Base-by-base conservation (phyloP, 1,140 invertebrate species). In the Drosophila nigrodunni region DNA sequence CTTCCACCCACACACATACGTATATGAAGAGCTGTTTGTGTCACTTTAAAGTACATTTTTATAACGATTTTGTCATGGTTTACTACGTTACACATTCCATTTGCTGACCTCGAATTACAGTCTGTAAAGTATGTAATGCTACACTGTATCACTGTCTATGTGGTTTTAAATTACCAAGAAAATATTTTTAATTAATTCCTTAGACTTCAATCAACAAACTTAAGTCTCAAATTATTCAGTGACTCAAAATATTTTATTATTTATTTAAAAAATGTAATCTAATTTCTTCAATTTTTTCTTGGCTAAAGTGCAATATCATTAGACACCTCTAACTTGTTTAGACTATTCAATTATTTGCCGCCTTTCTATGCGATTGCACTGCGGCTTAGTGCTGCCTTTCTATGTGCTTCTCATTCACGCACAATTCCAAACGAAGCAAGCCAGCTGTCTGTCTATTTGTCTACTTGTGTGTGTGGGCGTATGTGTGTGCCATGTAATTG, bases 401-500 rank as follows among this genome's bases (percentile, higher is more conserved):
- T 61, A 69, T 73, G 71, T 54, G 64, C 44, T 67, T 67, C 70
- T 60, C 55, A 67, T 30, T 5, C 25, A 35, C 30, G 4, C n/a
- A 39, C 65, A 41, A 21, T 18, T 10, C 30, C n/a, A 13, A n/a
- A 43, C 0, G 3, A 43, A 43, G 54, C 37, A n/a, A 30, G 5
- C 10, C 18, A 59, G 65, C 37, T 69, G 58, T 69, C 25, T 30
- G 25, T 30, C 25, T 30, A 30, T 30, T 30, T 30, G 25, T 30
- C 25, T 30, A 21, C 18, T 21, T 21, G 18, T 21, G 25, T 30
- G 4, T 30, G 0, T 25, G 25, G 6, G 25, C 6, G 25, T 30
- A 2, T 30, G 3, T 47, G 46, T 50, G 35, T 72, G 79, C 69
- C 77, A 77, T 88, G 80, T 89, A 88, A 89, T 85, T 88, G 85